Conservation (phyloP, 2,113 vertebrate genomes). For the Pyrgilauda ruficollis region DNA sequence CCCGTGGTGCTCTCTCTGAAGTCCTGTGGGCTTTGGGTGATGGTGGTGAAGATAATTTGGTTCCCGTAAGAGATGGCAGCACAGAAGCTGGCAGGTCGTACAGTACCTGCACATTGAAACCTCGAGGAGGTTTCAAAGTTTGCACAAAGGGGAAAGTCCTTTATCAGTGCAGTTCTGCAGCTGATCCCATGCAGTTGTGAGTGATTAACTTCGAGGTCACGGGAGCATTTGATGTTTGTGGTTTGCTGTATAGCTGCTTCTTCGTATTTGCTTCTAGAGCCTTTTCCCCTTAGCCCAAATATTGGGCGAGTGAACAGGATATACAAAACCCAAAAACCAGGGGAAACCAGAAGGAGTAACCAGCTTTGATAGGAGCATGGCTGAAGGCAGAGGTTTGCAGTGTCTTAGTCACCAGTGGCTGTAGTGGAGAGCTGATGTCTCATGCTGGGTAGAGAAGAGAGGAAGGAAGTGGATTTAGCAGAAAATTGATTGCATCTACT, state of each 20-base stretch:
- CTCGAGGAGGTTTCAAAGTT: background rate
- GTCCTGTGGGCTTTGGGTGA: background rate
- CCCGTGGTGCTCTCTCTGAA: rapidly evolving
- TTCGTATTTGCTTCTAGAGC: background rate
- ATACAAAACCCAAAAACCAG: background rate
- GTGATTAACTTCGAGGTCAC: background rate
- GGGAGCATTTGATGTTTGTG: background rate
- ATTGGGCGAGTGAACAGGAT: background rate
- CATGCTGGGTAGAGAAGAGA: slow-evolving; percentile 34
- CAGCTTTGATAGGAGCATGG: background rate
- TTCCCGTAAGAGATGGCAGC: background rate
- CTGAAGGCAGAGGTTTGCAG: slow-evolving; percentile 9
- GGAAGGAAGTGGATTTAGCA: slow-evolving; percentile 66
- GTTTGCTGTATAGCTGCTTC: background rate
- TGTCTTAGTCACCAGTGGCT: slow-evolving; percentile 6
- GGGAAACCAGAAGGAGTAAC: background rate
- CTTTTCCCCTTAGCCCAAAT: background rate
- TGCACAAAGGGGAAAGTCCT: background rate
- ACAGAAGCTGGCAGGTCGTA: background rate
- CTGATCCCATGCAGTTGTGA: background rate
- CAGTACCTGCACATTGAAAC: background rate
- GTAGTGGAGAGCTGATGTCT: slow-evolving; percentile 23
- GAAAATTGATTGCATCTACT: slow-evolving; percentile 70
- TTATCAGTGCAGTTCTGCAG: background rate
- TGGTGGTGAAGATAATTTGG: background rate